Base-by-base conservation (phyloP, 92 coral and sea anemone genomes). In the Phenganax stokvisi region DNA sequence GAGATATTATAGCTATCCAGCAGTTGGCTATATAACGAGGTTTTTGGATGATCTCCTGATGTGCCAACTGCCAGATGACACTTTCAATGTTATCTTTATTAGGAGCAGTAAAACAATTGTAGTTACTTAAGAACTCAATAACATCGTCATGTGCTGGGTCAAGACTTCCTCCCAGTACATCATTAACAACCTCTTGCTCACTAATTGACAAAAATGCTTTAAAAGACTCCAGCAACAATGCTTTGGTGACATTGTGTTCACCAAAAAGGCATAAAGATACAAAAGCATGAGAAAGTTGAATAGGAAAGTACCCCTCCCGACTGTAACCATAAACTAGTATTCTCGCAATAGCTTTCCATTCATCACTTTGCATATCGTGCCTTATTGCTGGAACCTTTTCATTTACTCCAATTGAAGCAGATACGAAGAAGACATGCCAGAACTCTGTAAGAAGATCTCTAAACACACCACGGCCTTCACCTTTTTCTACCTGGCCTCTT, bases 31-130 rank as follows among this genome's bases (percentile, higher is more conserved):
- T 68, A 31, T 82, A 71, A 56, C 81, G 79, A 47, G 88, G 85
- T 78, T 80, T 88, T 55, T 85, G 90, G 9, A 88, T 77, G 25
- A 85, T 71, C 82, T 85, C 88, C 76, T 88, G 88, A 85, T 88
- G 84, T 54, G 88, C 86, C 66, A 85, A 53, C 60, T 85, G 86
- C 56, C 62, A 68, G 51, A 84, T 84, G 44, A 84, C 80, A 12
- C 56, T 54, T 25, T 81, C 55, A 16, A 84, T 73, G 47, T 84
- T 84, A 54, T 80, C 87, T 20, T 87, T 79, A 52, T 87, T 78
- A 70, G 89, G 84, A 51, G 57, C 47, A 54, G 56, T 85, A 79
- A 44, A 79, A 60, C 70, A 59, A 71, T 31, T 79, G 71, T 62
- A 79, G 65, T 25, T 79, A 57, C 83, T 27, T 44, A 79, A 73